Conservation (phyloP, 2,113 vertebrate species). For the Vidua macroura region DNA sequence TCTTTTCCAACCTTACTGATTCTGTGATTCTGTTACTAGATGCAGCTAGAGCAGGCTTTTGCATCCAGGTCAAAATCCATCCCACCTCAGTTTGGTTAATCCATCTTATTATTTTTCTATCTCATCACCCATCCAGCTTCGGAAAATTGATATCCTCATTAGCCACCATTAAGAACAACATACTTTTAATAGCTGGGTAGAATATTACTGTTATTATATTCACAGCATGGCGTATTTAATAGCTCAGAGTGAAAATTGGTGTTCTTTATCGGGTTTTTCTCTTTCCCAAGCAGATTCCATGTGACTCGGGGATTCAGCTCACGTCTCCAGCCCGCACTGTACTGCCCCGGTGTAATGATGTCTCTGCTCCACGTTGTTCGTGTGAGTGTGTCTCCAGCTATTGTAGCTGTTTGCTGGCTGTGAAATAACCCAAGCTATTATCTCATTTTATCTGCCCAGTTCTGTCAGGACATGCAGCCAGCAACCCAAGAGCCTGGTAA, state of each 20-base stretch:
- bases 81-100: background rate
- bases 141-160: background rate
- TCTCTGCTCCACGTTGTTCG: background rate
- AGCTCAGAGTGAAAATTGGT: background rate
- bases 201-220: conserved; percentile 16
- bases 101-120: background rate
- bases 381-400: background rate
- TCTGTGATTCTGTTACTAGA: no score
- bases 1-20: background rate
- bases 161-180: conserved; percentile 3
- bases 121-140: conserved; percentile 5
- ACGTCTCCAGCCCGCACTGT: background rate
- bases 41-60: background rate
- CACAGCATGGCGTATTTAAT: conserved; percentile 17
- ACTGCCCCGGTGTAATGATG: background rate
- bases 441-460: conserved; percentile 54
- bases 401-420: conserved; percentile 56
- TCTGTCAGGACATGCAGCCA: conserved; percentile 53
- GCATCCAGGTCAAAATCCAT: background rate
- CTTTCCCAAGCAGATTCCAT: background rate
- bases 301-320: background rate
- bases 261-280: background rate
- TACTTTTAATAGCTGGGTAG: background rate
- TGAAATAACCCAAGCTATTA: conserved; percentile 56
- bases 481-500: conserved; percentile 47